phyloP scores from a whole-genome alignment of 2,888 invertebrate genomes.

The Nomada flava region DNA sequence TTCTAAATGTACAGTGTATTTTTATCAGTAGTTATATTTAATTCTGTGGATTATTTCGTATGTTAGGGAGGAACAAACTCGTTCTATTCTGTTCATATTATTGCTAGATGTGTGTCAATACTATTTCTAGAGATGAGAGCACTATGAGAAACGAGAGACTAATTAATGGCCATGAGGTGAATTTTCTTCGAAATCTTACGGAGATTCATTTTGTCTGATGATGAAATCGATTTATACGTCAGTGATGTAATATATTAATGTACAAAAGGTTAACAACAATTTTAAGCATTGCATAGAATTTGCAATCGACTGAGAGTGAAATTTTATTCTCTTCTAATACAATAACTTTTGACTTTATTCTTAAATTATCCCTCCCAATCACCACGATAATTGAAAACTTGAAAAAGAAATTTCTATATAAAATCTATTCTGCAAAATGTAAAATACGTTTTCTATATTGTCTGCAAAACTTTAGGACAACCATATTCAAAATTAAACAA shows the following conservation, averaged over 20 bases:
- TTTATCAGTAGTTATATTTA: no score
- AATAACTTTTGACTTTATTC: no score
- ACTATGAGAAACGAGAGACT: constrained; percentile 1
- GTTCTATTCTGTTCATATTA: background rate
- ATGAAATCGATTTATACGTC: background rate
- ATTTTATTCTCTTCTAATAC: no score
- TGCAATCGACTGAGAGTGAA: no score
- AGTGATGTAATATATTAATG: background rate
- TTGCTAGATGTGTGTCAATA: constrained; percentile 5
- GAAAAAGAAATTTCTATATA: no score
- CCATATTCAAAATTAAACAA: no score
- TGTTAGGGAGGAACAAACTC: background rate
- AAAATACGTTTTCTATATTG: constrained; percentile 20
- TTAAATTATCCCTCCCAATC: no score
- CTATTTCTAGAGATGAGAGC: constrained; percentile 2
- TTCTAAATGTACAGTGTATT: no score
- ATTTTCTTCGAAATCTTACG: background rate
- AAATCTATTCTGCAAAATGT: constrained; percentile 1
- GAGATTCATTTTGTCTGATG: background rate
- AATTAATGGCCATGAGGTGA: background rate
- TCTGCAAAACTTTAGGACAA: no score
- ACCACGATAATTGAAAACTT: no score
- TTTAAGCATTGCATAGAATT: background rate
- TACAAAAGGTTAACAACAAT: no score
- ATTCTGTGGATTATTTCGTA: background rate